Evolutionary conservation across 2,888 invertebrate species (phyloP).

Genomic region (Muschampia plurimacula): DNA sequence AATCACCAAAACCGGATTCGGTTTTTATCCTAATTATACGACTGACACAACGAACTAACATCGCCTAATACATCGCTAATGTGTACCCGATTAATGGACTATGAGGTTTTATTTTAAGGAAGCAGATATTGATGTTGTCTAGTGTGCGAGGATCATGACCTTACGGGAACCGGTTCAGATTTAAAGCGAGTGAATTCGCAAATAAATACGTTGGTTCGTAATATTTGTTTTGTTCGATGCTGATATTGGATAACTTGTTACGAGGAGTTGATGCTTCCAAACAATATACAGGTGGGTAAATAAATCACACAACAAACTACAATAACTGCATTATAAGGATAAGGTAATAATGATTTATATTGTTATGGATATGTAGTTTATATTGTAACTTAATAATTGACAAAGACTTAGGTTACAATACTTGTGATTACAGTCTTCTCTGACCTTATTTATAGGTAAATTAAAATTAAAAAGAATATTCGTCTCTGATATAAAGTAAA

Average conservation of each 20-base stretch:
- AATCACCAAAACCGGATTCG: not conserved
- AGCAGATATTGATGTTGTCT: slow-evolving; percentile 18
- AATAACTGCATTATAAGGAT: not conserved
- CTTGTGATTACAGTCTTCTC: too few relatives aligned
- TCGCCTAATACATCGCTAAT: slow-evolving; percentile 7
- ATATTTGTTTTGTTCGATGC: not conserved
- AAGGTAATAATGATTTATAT: too few relatives aligned
- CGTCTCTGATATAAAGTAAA: too few relatives aligned
- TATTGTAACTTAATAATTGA: too few relatives aligned
- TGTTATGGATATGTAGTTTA: too few relatives aligned
- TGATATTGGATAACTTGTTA: not conserved
- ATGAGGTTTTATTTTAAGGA: slow-evolving; percentile 24
- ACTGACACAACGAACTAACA: not conserved
- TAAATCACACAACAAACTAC: not conserved
- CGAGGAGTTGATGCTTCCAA: not conserved
- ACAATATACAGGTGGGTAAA: too few relatives aligned
- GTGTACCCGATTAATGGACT: not conserved
- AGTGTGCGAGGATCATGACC: slow-evolving; percentile 33
- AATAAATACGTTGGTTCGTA: slow-evolving; percentile 8
- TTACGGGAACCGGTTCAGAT: slow-evolving; percentile 29
- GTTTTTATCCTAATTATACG: not conserved
- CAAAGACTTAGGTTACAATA: too few relatives aligned
- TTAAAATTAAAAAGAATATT: too few relatives aligned
- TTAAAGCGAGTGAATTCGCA: slow-evolving; percentile 18
- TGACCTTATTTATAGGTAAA: too few relatives aligned